Evolutionary conservation across 2,888 invertebrate genomes (phyloP).

Genomic region (Furcula furcula): DNA sequence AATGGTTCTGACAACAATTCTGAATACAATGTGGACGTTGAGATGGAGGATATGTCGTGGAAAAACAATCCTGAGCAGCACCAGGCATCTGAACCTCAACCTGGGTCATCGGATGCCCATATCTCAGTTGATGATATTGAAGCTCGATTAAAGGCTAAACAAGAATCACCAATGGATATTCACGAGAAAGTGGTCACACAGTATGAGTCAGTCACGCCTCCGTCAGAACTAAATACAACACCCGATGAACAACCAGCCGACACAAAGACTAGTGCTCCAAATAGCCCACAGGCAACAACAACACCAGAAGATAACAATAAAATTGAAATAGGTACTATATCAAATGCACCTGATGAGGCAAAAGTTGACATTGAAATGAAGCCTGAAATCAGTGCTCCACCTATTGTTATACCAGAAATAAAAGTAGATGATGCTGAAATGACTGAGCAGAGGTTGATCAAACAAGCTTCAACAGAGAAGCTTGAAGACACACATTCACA

Average conservation of each 20-base stretch:
- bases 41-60: conserved; percentile 79
- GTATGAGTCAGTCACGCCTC: conserved; percentile 60
- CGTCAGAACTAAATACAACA: conserved; percentile 50
- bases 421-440: conserved; percentile 71
- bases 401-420: conserved; percentile 65
- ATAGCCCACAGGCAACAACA: conserved; percentile 25
- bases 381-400: conserved; percentile 31
- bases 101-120: conserved; percentile 66
- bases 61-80: conserved; percentile 61
- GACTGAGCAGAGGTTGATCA: conserved; percentile 61
- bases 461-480: conserved; percentile 42
- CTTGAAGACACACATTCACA: conserved; percentile 24
- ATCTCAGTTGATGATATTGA: conserved; percentile 67
- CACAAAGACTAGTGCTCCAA: conserved; percentile 28
- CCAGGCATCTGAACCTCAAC: conserved; percentile 59
- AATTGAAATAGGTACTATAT: conserved; percentile 25
- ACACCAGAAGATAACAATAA: conserved; percentile 33
- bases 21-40: conserved; percentile 78
- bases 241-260: conserved; percentile 40
- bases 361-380: conserved; percentile 56
- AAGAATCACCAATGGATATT: conserved; percentile 54
- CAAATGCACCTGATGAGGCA: conserved; percentile 26
- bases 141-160: conserved; percentile 71
- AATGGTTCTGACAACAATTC: conserved; percentile 83
- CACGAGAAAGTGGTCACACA: conserved; percentile 50